phyloP scores from a whole-genome alignment of 2,113 vertebrate species.

The Caranx ignobilis region DNA sequence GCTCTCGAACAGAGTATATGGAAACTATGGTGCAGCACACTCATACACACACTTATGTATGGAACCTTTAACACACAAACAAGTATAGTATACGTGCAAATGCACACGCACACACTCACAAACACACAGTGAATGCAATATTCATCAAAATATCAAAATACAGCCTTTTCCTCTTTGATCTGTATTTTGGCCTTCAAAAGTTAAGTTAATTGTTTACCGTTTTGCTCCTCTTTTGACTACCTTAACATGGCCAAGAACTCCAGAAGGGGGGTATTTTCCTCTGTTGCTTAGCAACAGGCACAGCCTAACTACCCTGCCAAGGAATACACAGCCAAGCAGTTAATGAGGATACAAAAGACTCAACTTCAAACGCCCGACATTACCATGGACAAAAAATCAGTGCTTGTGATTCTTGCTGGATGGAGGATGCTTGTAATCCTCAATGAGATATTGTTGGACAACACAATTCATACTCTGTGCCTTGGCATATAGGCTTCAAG shows the following conservation, averaged over 20 bases:
- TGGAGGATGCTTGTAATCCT: conserved; percentile 36
- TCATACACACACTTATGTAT: background rate
- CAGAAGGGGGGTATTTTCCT: conserved; percentile 63
- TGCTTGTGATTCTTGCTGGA: conserved; percentile 21
- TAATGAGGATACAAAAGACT: conserved; percentile 80
- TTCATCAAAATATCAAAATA: background rate
- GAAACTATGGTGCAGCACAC: background rate
- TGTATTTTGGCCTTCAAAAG: conserved; percentile 58
- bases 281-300: conserved; percentile 84
- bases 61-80: too few species aligned
- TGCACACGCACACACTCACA: background rate
- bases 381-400: conserved; percentile 47
- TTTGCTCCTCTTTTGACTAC: conserved; percentile 72
- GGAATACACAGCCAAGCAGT: conserved; percentile 71
- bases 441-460: conserved; percentile 26
- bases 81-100: background rate
- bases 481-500: conserved; percentile 6
- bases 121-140: background rate
- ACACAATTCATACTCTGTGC: conserved; percentile 3
- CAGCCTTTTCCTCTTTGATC: conserved; percentile 40
- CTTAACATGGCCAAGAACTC: conserved; percentile 53
- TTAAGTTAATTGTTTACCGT: conserved; percentile 66
- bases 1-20: conserved; percentile 4
- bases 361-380: conserved; percentile 64
- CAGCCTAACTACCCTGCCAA: conserved; percentile 76